These are phyloP conservation scores for Anhinga anhinga DNA, from an alignment of 2,113 vertebrate species.

Conservation along the genomic window DNA sequence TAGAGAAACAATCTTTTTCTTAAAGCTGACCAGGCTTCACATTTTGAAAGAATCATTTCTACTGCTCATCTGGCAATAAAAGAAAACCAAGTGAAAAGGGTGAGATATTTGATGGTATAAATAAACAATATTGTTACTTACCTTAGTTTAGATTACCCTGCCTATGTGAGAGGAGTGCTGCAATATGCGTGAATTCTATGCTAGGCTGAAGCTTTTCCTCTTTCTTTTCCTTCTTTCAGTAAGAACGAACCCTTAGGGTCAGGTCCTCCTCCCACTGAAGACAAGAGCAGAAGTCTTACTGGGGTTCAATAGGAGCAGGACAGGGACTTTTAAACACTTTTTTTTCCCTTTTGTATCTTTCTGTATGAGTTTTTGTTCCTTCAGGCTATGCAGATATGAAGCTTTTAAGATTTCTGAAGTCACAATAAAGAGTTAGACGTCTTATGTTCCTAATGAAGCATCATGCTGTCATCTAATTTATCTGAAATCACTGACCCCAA, in stretches of 20 bases:
- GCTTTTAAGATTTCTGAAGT: constrained; percentile 72
- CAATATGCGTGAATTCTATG: not conserved
- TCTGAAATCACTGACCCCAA: constrained; percentile 57
- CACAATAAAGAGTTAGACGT: constrained; percentile 10
- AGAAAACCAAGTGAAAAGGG: not conserved
- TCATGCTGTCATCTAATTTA: not conserved
- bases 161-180: not conserved
- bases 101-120: not conserved
- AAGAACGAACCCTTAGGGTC: constrained; percentile 10
- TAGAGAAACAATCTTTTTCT: not conserved
- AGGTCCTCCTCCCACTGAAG: not conserved
- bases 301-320: constrained; percentile 15
- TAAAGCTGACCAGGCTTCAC: not conserved
- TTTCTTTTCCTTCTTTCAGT: not conserved
- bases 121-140: constrained; percentile 44
- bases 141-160: constrained; percentile 25
- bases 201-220: not conserved
- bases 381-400: constrained; percentile 56
- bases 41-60: not conserved
- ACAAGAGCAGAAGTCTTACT: not conserved
- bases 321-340: not conserved
- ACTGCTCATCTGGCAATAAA: not conserved
- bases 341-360: constrained; percentile 27
- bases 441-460: constrained; percentile 34
- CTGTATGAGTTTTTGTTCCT: constrained; percentile 19